These are phyloP conservation scores for Alligator mississippiensis DNA, from an alignment of 2,113 vertebrate species.

Conservation along the genomic window DNA sequence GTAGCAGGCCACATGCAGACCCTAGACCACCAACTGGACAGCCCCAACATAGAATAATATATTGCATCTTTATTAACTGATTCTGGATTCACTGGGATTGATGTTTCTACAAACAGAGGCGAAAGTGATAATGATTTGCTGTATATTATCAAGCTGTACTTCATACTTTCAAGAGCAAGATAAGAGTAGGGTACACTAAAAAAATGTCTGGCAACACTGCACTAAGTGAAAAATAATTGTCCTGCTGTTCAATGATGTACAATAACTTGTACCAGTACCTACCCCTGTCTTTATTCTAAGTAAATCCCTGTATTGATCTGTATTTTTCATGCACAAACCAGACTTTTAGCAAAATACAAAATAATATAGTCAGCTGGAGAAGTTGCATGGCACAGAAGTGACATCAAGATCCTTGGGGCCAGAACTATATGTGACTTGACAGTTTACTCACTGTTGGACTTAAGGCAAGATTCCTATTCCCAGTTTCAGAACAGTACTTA, in stretches of 20 bases:
- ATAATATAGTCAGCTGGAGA: neutral
- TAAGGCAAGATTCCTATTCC: neutral
- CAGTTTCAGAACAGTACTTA: neutral
- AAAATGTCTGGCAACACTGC: constrained; percentile 39
- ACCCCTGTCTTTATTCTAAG: neutral
- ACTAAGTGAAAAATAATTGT: constrained; percentile 33
- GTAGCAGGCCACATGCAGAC: no score
- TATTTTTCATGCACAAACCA: neutral
- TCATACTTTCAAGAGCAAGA: constrained; percentile 62
- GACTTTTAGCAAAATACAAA: neutral
- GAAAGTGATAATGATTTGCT: constrained; percentile 54
- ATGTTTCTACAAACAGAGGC: constrained; percentile 60
- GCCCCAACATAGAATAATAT: constrained; percentile 48
- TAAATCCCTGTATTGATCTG: neutral
- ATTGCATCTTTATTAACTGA: constrained; percentile 46
- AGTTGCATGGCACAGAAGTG: neutral
- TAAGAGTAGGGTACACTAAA: constrained; percentile 48
- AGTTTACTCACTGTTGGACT: neutral
- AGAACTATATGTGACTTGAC: neutral
- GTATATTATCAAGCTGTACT: constrained; percentile 51
- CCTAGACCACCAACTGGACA: no score
- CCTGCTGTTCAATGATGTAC: constrained; percentile 49
- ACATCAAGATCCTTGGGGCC: neutral
- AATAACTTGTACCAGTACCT: neutral
- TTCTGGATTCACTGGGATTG: constrained; percentile 68